These are phyloP conservation scores for Cavia aperea DNA, from an alignment of 2,113 vertebrate genomes.

Conservation along the genomic window DNA sequence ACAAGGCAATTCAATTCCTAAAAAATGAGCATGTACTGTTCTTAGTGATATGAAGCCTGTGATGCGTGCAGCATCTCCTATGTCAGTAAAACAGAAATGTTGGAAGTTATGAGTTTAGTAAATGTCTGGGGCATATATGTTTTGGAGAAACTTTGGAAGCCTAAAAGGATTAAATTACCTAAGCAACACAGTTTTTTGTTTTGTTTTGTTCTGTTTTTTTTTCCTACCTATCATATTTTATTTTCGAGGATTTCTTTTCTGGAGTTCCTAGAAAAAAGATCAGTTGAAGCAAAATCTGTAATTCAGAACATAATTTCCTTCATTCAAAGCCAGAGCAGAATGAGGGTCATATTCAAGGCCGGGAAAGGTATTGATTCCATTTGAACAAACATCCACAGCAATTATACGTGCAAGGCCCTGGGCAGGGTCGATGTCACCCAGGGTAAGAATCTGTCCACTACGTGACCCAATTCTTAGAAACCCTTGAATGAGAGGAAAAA, in stretches of 20 bases:
- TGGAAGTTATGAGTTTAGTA: neutral
- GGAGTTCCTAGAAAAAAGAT: neutral
- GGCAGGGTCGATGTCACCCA: neutral
- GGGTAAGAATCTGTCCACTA: neutral
- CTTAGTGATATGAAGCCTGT: neutral
- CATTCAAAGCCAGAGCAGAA: neutral
- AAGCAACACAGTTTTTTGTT: neutral
- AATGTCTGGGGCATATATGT: neutral
- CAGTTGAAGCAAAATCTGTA: conserved; percentile 7
- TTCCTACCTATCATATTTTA: neutral
- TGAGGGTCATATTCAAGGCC: neutral
- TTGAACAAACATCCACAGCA: neutral
- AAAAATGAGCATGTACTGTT: neutral
- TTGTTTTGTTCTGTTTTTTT: neutral
- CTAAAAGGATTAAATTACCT: neutral
- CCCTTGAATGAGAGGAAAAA: neutral
- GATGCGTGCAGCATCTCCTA: neutral
- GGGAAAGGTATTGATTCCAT: neutral
- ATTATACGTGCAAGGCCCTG: neutral
- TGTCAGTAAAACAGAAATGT: neutral
- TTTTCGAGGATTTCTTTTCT: neutral
- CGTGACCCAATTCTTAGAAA: neutral
- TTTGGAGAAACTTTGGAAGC: neutral
- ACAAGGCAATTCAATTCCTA: neutral
- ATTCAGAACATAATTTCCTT: neutral